A percentile compares a stretch with the other conserved stretches of the same genome.
phyloP scores from a whole-genome alignment of 2,888 invertebrate genomes.

The Hedya salicella region DNA sequence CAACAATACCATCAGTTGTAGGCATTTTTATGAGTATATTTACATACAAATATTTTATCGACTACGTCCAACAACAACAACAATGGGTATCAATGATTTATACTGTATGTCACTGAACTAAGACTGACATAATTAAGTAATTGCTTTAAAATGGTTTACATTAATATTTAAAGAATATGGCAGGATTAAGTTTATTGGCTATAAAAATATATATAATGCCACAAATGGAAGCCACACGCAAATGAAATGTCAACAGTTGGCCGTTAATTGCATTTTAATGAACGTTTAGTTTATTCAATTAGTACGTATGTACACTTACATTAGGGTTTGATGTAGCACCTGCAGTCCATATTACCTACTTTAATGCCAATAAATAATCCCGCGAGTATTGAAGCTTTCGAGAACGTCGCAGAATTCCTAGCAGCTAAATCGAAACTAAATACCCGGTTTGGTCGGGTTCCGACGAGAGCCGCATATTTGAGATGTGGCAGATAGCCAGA shows the following conservation, averaged over 20 bases:
- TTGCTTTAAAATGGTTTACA: too few relatives aligned
- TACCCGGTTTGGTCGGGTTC: slow-evolving; percentile 17
- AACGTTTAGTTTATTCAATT: slow-evolving; percentile 49
- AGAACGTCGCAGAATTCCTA: not conserved
- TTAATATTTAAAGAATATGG: not conserved
- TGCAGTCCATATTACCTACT: not conserved
- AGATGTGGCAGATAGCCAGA: slow-evolving; percentile 38
- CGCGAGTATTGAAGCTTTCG: not conserved
- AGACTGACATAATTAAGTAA: too few relatives aligned
- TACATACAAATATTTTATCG: too few relatives aligned
- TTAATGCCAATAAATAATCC: slow-evolving; percentile 1
- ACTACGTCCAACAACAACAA: not conserved
- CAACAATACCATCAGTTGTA: not conserved
- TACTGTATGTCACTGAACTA: too few relatives aligned
- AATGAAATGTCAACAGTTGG: slow-evolving; percentile 52
- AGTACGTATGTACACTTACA: slow-evolving; percentile 8
- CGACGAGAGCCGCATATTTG: slow-evolving; percentile 23
- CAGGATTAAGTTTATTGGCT: not conserved
- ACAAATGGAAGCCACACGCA: slow-evolving; percentile 18
- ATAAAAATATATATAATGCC: not conserved
- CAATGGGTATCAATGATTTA: not conserved
- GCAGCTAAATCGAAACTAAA: slow-evolving; percentile 1
- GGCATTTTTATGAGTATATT: slow-evolving; percentile 1
- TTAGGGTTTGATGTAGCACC: not conserved
- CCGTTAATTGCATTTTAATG: slow-evolving; percentile 56